Percentiles rank a stretch among this genome's conserved stretches.
Evolutionary conservation across 37 sponge, comb jelly and placozoan species (phyloP).

Genomic region (Spongilla lacustris): DNA sequence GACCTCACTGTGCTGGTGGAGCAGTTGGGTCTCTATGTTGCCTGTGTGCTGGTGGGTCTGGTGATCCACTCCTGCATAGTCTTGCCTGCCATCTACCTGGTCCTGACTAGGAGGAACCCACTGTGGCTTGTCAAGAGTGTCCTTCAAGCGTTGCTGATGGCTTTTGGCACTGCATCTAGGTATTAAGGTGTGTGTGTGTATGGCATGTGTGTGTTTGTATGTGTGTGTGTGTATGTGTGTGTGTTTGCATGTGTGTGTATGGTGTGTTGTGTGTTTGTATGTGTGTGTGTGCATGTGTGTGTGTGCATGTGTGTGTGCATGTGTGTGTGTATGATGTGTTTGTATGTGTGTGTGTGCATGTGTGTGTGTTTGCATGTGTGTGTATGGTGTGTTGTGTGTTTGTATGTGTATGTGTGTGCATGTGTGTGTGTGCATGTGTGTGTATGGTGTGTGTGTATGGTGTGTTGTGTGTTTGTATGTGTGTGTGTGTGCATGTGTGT

Average conservation of each 20-base stretch:
- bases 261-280: too few species aligned
- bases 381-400: too few species aligned
- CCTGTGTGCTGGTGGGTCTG: constrained; percentile 85
- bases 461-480: too few species aligned
- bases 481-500: too few species aligned
- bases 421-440: too few species aligned
- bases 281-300: too few species aligned
- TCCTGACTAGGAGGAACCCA: constrained; percentile 86
- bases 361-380: too few species aligned
- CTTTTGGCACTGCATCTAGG: constrained; percentile 96
- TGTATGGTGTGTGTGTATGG: too few species aligned
- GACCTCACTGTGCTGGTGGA: constrained; percentile 60
- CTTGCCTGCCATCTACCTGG: constrained; percentile 85
- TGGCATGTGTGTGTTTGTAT: constrained; percentile 10
- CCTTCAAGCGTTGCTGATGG: constrained; percentile 83
- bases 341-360: too few species aligned
- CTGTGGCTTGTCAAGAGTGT: constrained; percentile 58
- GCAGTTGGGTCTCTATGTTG: constrained; percentile 83
- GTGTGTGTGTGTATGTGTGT: constrained; percentile 14
- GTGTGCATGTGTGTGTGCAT: background rate
- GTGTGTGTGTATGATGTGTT: too few species aligned
- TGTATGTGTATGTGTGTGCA: too few species aligned
- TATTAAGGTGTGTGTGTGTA: constrained; percentile 7
- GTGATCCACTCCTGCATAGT: constrained; percentile 83
- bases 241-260: background rate